Base-by-base conservation (phyloP, 1,140 invertebrate species). In the Drosophila seguyi region DNA sequence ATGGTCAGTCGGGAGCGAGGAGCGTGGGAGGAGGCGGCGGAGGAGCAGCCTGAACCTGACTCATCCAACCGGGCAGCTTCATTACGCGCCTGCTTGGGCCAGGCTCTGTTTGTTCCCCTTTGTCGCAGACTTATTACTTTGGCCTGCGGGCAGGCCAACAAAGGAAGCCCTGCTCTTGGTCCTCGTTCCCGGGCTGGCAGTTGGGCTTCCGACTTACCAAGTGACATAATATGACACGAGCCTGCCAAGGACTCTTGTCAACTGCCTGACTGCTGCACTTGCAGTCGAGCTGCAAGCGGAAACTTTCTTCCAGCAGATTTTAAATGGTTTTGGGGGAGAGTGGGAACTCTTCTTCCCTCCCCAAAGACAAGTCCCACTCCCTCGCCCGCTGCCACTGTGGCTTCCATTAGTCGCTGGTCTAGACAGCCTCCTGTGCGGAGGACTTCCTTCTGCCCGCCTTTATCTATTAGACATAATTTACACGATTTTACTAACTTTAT, bases 391-490 rank as follows among this genome's bases (percentile, higher is more conserved):
- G 13, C 14, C 52, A 11, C 52, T 25, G 34, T 59, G 53, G 69
- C 62, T 82, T 76, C 65, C 74, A 74, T 82, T 82, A 75, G 60
- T 65, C 57, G 57, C 74, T 47, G 53, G 65, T 76, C 73, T 81
- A 81, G 78, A 80, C 78, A 61, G 72, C 62, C 53, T 44, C 68
- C 75, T 59, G 36, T 52, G 60, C 60, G 44, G 20, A 42, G 44
- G 59, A 86, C 68, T 85, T 75, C 53, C 71, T 62, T 52, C 53
- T 44, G 50, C 52, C 41, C 14, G 39, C 20, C 47, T 53, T 68
- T 90, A 90, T 88, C 85, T 88, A 88, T 90, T 88, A 88, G 75
- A 81, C 85, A 88, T 90, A 90, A 88, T 88, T 88, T 85, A 90
- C 85, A 90, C 77, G 86, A 85, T 79, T 88, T 90, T 59, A 79